Evolutionary conservation across 2,113 vertebrate species (phyloP), one percentile per base, ranked within the genome.

Genomic region (Mustelus asterias): DNA sequence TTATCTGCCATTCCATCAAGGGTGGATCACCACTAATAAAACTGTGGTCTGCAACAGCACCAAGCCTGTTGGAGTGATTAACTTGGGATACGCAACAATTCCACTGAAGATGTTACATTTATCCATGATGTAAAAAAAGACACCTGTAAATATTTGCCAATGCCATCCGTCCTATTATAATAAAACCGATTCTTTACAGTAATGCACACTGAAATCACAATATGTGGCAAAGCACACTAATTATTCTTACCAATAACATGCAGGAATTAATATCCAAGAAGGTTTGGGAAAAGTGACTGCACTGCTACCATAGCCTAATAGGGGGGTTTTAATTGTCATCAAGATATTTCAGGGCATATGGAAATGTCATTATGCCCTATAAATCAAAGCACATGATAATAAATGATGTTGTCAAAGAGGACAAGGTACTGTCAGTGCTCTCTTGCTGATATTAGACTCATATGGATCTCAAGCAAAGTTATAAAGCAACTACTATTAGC

Each of bases 11-110:
- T 1, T 95, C 96, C 0, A 37, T 69, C 96, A 96, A 89, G 96
- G 96, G 95, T 97, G 96, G 96, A 96, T 96, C 96, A 96, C 96
- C 95, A 96, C 89, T 70, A 83, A 95, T 85, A 96, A 93, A 83
- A 96, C 96, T 95, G 95, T 65, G 94, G 92, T 95, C 93, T 95
- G 96, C 54, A 95, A 90, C 14, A 0, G 0, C 29, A 70, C 76
- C 0, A 22, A 96, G 54, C 86, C 33, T 60, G 90, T 83, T 63
- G 54, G 83, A 63, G 90, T 95, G 96, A 96, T 95, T 95, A 95
- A 65, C 94, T 67, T 1, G 90, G 90, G 44, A 0, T 0, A 95
- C 78, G 72, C 69, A 65, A 48, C 33, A 80, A 26, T 69, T 29
- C 41, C 60, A 41, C 69, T 95, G 41, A 95, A 72, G 33, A 33